phyloP scores from a whole-genome alignment of 1,140 invertebrate species.

The Halictus rubicundus region DNA sequence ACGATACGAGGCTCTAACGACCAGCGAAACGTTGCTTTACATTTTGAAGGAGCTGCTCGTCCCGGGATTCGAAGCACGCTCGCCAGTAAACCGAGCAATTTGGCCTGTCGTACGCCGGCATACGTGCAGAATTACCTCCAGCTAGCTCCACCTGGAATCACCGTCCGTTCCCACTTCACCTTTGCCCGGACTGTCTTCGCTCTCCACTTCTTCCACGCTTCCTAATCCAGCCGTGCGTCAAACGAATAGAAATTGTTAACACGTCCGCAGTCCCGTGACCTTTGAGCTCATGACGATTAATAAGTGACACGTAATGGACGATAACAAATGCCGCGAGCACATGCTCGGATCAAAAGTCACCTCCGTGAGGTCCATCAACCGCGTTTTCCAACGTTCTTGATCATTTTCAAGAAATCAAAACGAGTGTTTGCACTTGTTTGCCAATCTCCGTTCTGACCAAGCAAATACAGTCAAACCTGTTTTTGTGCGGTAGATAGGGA shows the following conservation, averaged over 20 bases:
- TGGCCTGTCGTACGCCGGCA: slow-evolving; percentile 20
- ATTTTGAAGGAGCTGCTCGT: slow-evolving; percentile 33
- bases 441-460: too few relatives aligned
- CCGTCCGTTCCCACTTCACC: neutral
- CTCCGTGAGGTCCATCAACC: too few relatives aligned
- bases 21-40: slow-evolving; percentile 30
- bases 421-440: too few relatives aligned
- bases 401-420: too few relatives aligned
- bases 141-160: slow-evolving; percentile 29
- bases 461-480: too few relatives aligned
- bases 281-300: too few relatives aligned
- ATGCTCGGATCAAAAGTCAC: too few relatives aligned
- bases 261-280: neutral
- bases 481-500: too few relatives aligned
- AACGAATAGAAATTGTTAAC: slow-evolving; percentile 7
- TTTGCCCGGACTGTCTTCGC: neutral
- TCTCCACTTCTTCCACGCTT: neutral
- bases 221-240: neutral
- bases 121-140: slow-evolving; percentile 48
- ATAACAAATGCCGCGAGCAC: too few relatives aligned
- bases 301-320: too few relatives aligned
- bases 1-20: slow-evolving; percentile 16
- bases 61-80: slow-evolving; percentile 48
- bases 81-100: slow-evolving; percentile 52
- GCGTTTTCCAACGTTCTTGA: too few relatives aligned